Evolutionary conservation across 2,888 invertebrate genomes (phyloP).

Genomic region (Caenorhabditis uteleia): DNA sequence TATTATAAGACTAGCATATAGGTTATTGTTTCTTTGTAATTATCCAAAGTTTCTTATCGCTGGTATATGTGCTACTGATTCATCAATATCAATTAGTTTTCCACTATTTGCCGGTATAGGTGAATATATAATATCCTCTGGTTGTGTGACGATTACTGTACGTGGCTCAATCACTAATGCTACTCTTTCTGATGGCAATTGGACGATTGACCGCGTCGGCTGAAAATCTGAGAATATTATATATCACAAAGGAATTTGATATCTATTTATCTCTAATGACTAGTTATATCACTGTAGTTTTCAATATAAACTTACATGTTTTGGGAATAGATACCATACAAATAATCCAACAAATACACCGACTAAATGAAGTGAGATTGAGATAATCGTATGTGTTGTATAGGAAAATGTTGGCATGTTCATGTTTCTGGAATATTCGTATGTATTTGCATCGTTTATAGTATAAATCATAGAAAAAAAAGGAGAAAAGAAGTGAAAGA

Average conservation of each 20-base stretch:
- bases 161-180: slow-evolving; percentile 29
- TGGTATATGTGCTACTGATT: slow-evolving; percentile 18
- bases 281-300: background rate
- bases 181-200: slow-evolving; percentile 42
- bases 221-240: slow-evolving; percentile 28
- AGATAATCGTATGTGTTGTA: slow-evolving; percentile 54
- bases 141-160: slow-evolving; percentile 10
- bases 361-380: slow-evolving; percentile 52
- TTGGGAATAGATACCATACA: slow-evolving; percentile 65
- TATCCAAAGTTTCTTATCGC: slow-evolving; percentile 22
- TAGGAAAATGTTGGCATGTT: slow-evolving; percentile 42
- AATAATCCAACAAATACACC: slow-evolving; percentile 58
- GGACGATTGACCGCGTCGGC: slow-evolving; percentile 48
- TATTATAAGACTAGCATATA: background rate
- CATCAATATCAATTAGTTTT: slow-evolving; percentile 33
- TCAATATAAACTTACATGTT: slow-evolving; percentile 51
- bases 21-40: background rate
- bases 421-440: too few relatives aligned
- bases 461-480: background rate
- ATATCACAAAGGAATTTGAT: background rate
- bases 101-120: background rate
- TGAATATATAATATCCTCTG: background rate
- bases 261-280: background rate
- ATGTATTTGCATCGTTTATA: too few relatives aligned
- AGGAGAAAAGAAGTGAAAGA: too few relatives aligned